These are phyloP conservation scores for Heteromormyrus szaboi DNA, from an alignment of 2,797 vertebrate species.

Conservation along the genomic window DNA sequence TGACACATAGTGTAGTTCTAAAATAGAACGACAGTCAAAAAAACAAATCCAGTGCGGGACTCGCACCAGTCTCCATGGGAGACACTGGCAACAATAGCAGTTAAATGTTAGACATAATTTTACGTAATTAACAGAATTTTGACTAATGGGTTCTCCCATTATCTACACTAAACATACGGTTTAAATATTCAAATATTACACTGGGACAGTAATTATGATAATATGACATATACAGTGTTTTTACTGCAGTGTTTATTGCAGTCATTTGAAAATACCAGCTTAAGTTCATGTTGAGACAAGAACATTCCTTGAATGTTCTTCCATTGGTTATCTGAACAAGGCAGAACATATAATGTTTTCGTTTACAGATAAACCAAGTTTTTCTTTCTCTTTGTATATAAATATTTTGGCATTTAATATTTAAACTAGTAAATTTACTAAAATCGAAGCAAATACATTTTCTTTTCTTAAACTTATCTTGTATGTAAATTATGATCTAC, in stretches of 20 bases:
- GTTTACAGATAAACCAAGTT: neutral
- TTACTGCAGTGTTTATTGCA: neutral
- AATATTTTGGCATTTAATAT: neutral
- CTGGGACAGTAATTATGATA: neutral
- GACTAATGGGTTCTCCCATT: neutral
- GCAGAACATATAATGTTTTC: neutral
- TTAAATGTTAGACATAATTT: neutral
- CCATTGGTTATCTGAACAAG: neutral
- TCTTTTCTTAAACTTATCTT: neutral
- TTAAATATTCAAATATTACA: neutral
- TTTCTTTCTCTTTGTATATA: neutral
- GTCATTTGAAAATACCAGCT: neutral
- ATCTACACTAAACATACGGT: neutral
- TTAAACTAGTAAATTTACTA: neutral
- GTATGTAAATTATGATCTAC: neutral
- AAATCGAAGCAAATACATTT: neutral
- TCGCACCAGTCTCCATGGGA: neutral
- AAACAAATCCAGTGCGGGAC: neutral
- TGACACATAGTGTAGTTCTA: neutral
- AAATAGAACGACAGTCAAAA: neutral
- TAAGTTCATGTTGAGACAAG: conserved; percentile 7
- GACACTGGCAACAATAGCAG: neutral
- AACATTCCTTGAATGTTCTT: neutral
- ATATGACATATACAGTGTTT: neutral
- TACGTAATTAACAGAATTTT: neutral